phyloP scores from a whole-genome alignment of 2,888 invertebrate genomes.

The Andrena fulva region DNA sequence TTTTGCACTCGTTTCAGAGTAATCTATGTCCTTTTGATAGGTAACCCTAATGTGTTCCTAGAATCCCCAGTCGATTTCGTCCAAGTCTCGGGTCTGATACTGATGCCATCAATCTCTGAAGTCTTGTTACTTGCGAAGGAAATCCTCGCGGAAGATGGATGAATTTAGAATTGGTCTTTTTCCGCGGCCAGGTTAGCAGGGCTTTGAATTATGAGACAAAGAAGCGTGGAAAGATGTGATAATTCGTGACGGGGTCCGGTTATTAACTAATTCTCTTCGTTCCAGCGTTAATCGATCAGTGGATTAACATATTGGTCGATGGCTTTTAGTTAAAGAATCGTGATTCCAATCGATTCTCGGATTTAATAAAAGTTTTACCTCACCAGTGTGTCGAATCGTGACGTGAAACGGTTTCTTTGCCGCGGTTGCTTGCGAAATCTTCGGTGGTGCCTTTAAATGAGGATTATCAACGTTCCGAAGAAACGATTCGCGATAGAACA shows the following conservation, averaged over 20 bases:
- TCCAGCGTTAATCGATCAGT: constrained; percentile 8
- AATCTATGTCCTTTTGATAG: not conserved
- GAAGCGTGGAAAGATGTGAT: not conserved
- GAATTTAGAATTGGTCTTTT: not conserved
- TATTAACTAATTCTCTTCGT: not conserved
- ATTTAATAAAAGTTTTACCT: not conserved
- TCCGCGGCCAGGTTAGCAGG: not conserved
- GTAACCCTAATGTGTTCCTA: not conserved
- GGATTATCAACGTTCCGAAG: constrained; percentile 9
- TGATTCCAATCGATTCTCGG: not conserved
- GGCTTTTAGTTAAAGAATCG: not conserved
- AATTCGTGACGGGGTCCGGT: not conserved
- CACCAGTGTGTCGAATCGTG: not conserved
- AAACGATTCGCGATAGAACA: constrained; percentile 27
- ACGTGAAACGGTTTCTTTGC: not conserved
- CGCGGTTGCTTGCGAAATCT: constrained; percentile 9
- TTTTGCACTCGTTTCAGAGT: constrained; percentile 8
- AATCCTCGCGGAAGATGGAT: not conserved
- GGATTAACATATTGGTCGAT: not conserved
- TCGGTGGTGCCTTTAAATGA: not conserved
- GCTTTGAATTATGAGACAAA: not conserved
- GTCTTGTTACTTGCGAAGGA: not conserved
- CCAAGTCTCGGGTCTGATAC: not conserved
- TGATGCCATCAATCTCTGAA: not conserved
- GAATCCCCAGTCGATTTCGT: not conserved